Percentiles rank a stretch among this genome's conserved stretches.
phyloP scores from a whole-genome alignment of 2,113 vertebrate species.

The Emberiza fucata region DNA sequence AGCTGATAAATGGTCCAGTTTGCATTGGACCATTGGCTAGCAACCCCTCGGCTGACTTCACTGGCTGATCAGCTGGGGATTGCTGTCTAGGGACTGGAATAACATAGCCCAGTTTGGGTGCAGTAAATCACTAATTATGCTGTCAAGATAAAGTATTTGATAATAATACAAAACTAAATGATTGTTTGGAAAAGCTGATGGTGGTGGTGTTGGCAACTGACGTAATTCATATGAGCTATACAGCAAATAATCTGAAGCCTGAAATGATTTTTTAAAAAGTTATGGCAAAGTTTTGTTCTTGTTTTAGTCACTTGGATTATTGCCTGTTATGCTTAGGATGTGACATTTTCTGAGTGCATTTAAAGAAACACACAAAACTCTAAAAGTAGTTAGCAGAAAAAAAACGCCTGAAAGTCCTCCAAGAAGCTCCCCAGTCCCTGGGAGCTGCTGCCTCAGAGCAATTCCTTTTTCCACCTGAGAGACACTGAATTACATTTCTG shows the following conservation, averaged over 20 bases:
- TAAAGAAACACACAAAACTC: not conserved
- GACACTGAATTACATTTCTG: not conserved
- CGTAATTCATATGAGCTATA: not conserved
- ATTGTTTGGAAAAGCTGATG: not conserved
- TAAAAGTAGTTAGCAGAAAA: not conserved
- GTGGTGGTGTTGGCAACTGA: not conserved
- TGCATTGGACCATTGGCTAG: not conserved
- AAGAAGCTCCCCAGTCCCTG: not conserved
- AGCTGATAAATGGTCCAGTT: not conserved
- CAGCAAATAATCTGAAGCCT: not conserved
- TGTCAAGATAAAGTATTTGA: conserved; percentile 12
- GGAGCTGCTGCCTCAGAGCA: not conserved
- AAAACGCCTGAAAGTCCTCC: not conserved
- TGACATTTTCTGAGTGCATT: not conserved
- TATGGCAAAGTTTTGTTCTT: not conserved
- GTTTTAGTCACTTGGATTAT: conserved; percentile 4
- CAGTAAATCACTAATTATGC: conserved; percentile 9
- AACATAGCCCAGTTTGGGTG: not conserved
- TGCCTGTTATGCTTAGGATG: not conserved
- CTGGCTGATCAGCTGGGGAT: not conserved
- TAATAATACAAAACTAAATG: not conserved
- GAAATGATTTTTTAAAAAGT: not conserved
- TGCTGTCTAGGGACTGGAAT: not conserved
- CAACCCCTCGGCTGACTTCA: not conserved
- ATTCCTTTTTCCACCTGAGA: not conserved